Evolutionary conservation across 1,140 invertebrate species (phyloP).

Genomic region (Lineus longissimus): DNA sequence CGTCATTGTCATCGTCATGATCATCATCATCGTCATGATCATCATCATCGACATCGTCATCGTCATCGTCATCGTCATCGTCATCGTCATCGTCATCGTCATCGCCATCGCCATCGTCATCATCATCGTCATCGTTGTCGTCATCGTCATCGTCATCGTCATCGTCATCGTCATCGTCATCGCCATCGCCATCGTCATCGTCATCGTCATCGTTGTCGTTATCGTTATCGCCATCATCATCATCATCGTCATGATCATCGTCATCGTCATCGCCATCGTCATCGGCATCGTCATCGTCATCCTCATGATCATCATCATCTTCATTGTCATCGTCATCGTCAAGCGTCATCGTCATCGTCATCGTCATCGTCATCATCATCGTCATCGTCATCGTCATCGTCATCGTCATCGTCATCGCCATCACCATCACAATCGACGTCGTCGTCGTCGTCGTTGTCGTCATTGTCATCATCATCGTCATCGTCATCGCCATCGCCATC

Average conservation of each 20-base stretch:
- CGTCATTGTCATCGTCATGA: no score
- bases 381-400: neutral
- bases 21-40: no score
- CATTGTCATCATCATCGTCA: neutral
- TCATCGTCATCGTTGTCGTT: conserved; percentile 10
- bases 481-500: neutral
- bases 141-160: conserved; percentile 5
- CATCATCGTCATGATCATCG: no score
- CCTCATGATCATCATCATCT: conserved; percentile 4
- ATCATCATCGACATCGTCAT: conserved; percentile 10
- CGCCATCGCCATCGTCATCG: neutral
- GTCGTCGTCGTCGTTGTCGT: neutral
- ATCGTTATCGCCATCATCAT: conserved; percentile 12
- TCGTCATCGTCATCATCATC: neutral
- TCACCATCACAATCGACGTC: no score
- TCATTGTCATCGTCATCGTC: neutral
- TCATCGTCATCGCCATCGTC: no score
- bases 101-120: conserved; percentile 11
- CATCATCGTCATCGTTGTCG: neutral
- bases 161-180: neutral
- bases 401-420: no score
- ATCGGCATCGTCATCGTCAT: conserved; percentile 7
- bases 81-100: conserved; percentile 16
- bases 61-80: conserved; percentile 13
- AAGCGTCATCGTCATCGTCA: no score